phyloP scores from a whole-genome alignment of 2,113 vertebrate genomes.

The Eulemur rufifrons region DNA sequence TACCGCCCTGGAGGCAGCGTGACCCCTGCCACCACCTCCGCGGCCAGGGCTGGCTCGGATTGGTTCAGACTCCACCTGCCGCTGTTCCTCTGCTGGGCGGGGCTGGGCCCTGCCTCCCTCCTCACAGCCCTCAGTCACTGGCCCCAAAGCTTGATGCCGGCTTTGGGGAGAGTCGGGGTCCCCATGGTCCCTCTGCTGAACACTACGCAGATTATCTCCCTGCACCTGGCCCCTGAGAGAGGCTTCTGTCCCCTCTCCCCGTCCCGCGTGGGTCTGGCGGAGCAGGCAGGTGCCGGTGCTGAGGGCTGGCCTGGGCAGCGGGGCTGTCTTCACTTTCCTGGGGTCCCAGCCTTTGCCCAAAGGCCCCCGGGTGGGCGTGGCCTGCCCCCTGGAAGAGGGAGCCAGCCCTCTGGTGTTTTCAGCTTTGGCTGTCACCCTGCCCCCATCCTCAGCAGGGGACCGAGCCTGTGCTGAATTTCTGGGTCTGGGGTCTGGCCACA shows the following conservation, averaged over 20 bases:
- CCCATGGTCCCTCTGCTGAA: too few species aligned
- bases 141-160: neutral
- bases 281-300: rapidly evolving
- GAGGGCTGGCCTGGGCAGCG: neutral
- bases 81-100: rapidly evolving
- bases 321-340: too few species aligned
- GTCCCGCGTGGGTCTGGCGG: rapidly evolving
- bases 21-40: rapidly evolving
- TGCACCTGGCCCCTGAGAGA: neutral
- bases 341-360: rapidly evolving
- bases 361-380: rapidly evolving
- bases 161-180: neutral
- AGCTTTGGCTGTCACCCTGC: neutral
- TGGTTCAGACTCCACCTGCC: rapidly evolving
- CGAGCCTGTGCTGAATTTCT: neutral
- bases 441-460: too few species aligned
- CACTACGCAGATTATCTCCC: neutral
- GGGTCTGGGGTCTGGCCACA: rapidly evolving
- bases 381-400: too few species aligned
- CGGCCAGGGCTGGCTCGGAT: rapidly evolving
- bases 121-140: neutral
- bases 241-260: too few species aligned
- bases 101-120: too few species aligned
- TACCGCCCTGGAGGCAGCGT: neutral
- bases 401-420: neutral